Evolutionary conservation across 1,140 invertebrate species (phyloP).

Genomic region (Chelonus insularis): DNA sequence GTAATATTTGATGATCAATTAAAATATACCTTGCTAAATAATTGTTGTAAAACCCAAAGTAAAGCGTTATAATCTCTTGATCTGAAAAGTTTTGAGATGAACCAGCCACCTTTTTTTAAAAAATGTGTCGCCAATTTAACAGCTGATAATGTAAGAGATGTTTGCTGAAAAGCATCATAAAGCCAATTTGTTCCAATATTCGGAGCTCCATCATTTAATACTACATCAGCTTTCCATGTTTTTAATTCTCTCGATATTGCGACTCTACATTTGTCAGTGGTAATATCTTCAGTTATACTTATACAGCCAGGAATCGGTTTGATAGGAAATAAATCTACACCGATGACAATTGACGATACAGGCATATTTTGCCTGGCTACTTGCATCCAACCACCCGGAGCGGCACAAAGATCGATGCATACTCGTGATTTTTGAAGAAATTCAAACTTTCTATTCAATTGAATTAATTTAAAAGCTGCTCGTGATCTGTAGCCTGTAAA

Average conservation of each 20-base stretch:
- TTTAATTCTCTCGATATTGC: slow-evolving; percentile 83
- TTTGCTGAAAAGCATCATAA: slow-evolving; percentile 96
- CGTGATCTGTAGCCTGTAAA: slow-evolving; percentile 89
- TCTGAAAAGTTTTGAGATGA: slow-evolving; percentile 98
- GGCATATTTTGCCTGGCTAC: slow-evolving; percentile 99
- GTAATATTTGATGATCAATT: too few species aligned
- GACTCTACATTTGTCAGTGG: slow-evolving; percentile 86
- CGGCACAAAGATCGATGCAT: slow-evolving; percentile 97
- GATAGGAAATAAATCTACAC: slow-evolving; percentile 96
- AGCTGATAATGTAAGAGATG: slow-evolving; percentile 85
- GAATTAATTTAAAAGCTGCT: slow-evolving; percentile 98
- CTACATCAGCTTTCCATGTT: slow-evolving; percentile 95
- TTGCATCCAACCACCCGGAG: slow-evolving; percentile 99
- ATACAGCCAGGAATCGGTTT: slow-evolving; percentile 91
- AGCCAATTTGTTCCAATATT: slow-evolving; percentile 98
- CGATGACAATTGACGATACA: slow-evolving; percentile 91
- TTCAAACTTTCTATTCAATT: slow-evolving; percentile 95
- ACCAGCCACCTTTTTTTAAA: slow-evolving; percentile 92
- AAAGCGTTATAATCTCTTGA: slow-evolving; percentile 97
- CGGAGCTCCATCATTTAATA: slow-evolving; percentile 97
- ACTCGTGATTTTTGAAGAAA: slow-evolving; percentile 96
- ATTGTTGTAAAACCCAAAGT: slow-evolving; percentile 94
- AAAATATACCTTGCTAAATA: slow-evolving; percentile 78
- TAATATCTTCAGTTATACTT: slow-evolving; percentile 91
- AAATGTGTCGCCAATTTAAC: slow-evolving; percentile 93